phyloP scores from a whole-genome alignment of 2,113 vertebrate species.

The Nymphicus hollandicus region DNA sequence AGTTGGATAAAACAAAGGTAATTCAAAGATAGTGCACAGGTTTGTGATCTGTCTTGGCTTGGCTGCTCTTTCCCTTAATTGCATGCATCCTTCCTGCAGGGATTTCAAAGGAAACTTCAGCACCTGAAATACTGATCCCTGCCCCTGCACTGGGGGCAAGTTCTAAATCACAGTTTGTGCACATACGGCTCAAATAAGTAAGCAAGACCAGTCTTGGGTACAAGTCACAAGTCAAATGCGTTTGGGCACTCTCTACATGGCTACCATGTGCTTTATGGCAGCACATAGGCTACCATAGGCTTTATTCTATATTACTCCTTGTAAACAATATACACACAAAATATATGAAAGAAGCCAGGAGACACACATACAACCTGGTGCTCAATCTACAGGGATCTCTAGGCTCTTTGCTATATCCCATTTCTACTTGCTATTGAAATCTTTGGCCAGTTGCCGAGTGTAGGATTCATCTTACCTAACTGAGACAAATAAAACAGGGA shows the following conservation, averaged over 20 bases:
- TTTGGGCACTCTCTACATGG: not conserved
- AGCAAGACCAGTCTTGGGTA: not conserved
- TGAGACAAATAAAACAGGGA: not conserved
- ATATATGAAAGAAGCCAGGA: not conserved
- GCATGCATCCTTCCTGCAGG: not conserved
- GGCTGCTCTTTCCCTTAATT: not conserved
- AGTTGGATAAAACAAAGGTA: constrained; percentile 43
- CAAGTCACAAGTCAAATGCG: not conserved
- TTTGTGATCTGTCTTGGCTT: constrained; percentile 37
- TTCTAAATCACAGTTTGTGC: not conserved
- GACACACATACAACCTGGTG: accelerated
- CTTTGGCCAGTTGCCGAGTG: not conserved
- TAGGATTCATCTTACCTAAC: not conserved
- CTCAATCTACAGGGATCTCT: not conserved
- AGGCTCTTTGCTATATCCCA: not conserved
- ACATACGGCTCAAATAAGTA: not conserved
- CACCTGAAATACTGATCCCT: constrained; percentile 3
- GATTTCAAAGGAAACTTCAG: constrained; percentile 30
- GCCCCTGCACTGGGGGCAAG: not conserved
- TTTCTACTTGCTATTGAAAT: not conserved
- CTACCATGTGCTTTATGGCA: not conserved
- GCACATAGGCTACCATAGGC: not conserved
- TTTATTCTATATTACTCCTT: not conserved
- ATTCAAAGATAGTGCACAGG: not conserved
- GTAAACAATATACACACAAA: not conserved